These are phyloP conservation scores for Tetragonisca angustula DNA, from an alignment of 2,888 invertebrate genomes.

Conservation along the genomic window DNA sequence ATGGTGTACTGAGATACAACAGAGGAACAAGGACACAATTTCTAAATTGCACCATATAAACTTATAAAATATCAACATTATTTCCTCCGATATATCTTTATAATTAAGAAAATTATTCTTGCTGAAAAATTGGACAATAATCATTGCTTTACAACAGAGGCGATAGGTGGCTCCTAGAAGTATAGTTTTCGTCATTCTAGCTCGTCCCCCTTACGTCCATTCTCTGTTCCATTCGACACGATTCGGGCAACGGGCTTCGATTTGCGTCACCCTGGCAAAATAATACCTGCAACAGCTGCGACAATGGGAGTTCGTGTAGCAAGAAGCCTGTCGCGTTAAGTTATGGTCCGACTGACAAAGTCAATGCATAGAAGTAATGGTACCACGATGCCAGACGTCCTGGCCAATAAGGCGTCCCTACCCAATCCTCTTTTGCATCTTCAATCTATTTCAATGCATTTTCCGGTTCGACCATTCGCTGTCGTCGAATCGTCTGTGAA, in stretches of 20 bases:
- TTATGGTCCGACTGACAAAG: slow-evolving; percentile 40
- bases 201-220: not conserved
- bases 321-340: slow-evolving; percentile 52
- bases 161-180: not conserved
- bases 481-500: not conserved
- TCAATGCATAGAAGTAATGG: not conserved
- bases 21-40: too few species aligned
- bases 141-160: not conserved
- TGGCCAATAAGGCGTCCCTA: slow-evolving; percentile 16
- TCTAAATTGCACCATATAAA: too few species aligned
- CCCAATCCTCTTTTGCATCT: slow-evolving; percentile 10
- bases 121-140: not conserved
- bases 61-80: too few species aligned
- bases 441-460: slow-evolving; percentile 16
- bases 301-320: slow-evolving; percentile 33
- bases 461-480: not conserved
- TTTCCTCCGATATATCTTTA: too few species aligned
- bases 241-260: slow-evolving; percentile 9
- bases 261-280: slow-evolving; percentile 36
- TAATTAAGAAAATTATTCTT: not conserved
- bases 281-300: slow-evolving; percentile 51
- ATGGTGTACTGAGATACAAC: too few species aligned
- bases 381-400: slow-evolving; percentile 9
- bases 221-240: not conserved
- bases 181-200: not conserved